Evolutionary conservation across 1,140 invertebrate species (phyloP).

Genomic region (Limonius californicus): DNA sequence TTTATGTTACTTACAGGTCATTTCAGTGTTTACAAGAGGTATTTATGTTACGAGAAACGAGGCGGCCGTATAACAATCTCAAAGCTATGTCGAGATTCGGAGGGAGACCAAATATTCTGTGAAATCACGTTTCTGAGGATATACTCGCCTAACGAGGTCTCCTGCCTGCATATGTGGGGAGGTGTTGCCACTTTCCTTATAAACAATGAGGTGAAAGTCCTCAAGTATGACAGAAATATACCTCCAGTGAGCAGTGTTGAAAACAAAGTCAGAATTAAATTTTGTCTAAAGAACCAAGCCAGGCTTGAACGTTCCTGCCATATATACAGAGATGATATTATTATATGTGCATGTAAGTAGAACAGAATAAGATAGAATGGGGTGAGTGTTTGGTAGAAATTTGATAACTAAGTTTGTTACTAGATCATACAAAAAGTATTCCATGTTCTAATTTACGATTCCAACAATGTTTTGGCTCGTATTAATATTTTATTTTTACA

Average conservation of each 20-base stretch:
- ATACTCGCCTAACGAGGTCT: slow-evolving; percentile 41
- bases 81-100: slow-evolving; percentile 28
- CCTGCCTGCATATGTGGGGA: slow-evolving; percentile 41
- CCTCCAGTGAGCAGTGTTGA: slow-evolving; percentile 31
- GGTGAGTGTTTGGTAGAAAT: too few species aligned
- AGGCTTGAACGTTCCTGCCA: slow-evolving; percentile 26
- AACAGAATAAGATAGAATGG: too few species aligned
- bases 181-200: slow-evolving; percentile 39
- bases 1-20: too few species aligned
- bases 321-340: slow-evolving; percentile 39
- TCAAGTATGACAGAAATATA: slow-evolving; percentile 33
- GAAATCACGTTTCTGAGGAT: slow-evolving; percentile 42
- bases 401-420: too few species aligned
- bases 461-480: too few species aligned
- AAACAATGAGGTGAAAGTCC: slow-evolving; percentile 37
- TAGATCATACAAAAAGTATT: too few species aligned
- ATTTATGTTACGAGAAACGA: slow-evolving; percentile 40
- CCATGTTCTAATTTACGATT: too few species aligned
- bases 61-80: slow-evolving; percentile 39
- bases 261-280: slow-evolving; percentile 30
- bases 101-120: slow-evolving; percentile 26
- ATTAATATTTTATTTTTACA: too few species aligned
- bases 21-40: slow-evolving; percentile 40
- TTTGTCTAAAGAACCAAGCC: slow-evolving; percentile 26
- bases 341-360: slow-evolving; percentile 39